A percentile compares a stretch with the other conserved stretches of the same genome.
Evolutionary conservation across 2,888 invertebrate species (phyloP).

Genomic region (Gasteruption jaculator): DNA sequence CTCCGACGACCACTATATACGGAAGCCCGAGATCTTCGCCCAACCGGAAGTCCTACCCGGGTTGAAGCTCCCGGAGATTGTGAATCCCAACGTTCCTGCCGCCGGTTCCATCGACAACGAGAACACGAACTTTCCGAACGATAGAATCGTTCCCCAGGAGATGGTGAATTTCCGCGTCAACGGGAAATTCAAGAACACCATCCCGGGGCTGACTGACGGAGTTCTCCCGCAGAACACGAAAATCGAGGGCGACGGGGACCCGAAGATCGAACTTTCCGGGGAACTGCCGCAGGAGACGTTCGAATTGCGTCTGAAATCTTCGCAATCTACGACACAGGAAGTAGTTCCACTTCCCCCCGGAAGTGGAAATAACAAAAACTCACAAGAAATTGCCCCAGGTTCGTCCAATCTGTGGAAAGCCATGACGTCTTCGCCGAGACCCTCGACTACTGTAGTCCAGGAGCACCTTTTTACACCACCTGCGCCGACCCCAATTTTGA

Average conservation of each 20-base stretch:
- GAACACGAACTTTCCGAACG: conserved; percentile 39
- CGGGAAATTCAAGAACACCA: conserved; percentile 42
- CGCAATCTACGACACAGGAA: conserved; percentile 18
- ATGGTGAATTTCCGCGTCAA: conserved; percentile 39
- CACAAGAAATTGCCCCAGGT: too few relatives aligned
- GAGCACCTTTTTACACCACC: too few relatives aligned
- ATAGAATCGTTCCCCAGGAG: conserved; percentile 40
- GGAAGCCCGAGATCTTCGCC: conserved; percentile 2
- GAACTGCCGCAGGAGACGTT: conserved; percentile 41
- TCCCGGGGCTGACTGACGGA: conserved; percentile 26
- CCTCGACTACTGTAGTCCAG: too few relatives aligned
- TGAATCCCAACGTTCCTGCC: conserved; percentile 21
- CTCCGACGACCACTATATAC: background rate
- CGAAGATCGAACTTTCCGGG: conserved; percentile 40
- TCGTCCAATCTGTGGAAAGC: too few relatives aligned
- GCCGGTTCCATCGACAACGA: conserved; percentile 32
- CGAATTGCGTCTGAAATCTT: conserved; percentile 35
- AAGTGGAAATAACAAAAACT: too few relatives aligned
- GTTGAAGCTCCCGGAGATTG: conserved; percentile 18
- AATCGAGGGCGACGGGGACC: conserved; percentile 18
- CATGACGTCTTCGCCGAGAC: too few relatives aligned
- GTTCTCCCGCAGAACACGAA: too few relatives aligned
- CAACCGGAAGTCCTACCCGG: background rate
- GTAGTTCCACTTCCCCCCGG: background rate
- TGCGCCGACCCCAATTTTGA: too few relatives aligned